Base-by-base conservation (phyloP, 2,888 invertebrate species). In the Tetragonula carbonaria region DNA sequence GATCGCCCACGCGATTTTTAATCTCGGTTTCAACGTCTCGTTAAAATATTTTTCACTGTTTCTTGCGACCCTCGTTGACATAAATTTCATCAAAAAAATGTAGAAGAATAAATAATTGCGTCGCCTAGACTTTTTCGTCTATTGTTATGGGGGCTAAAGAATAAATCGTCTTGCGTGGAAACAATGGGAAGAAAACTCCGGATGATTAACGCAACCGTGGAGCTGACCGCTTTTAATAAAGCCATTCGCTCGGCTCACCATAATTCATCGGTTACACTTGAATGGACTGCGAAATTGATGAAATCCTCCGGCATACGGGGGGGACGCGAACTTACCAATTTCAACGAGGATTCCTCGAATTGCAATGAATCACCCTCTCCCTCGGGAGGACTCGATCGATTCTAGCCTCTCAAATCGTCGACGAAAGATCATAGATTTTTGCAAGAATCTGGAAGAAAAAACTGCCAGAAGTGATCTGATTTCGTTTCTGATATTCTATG, bases 311-410 rank as follows among this genome's bases (percentile, higher is more conserved):
- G 57, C 77, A 70, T 53, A 74, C 55, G 72, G 70, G 55, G 28
- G 28, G n/a, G n/a, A 75, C 75, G 84, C 82, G 72, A 78, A 78
- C 78, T 81, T 82, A 28, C 65, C 76, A 83, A 81, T 87, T 87
- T 87, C 85, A 70, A 57, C 74, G 80, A 84, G 82, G 77, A 82
- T 83, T 88, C 82, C 87, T 71, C 80, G 80, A 67, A 50, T 18
- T 23, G 66, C 83, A 80, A 91, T 90, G 88, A 90, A 88, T 91
- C 87, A 87, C 84, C 77, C 86, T 57, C 38, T 65, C 78, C 38
- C 33, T 28, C 28, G 28, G 16, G 76, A 67, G 38, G 57, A 78
- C 77, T 76, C 80, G 78, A 63, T 78, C 70, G 21, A 14, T 66
- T 3, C 57, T 59, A 45, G 66, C 74, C 59, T 70, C 71, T 63